Evolutionary conservation across 2,888 invertebrate species (phyloP).

Genomic region (Temnothorax rugatulus): DNA sequence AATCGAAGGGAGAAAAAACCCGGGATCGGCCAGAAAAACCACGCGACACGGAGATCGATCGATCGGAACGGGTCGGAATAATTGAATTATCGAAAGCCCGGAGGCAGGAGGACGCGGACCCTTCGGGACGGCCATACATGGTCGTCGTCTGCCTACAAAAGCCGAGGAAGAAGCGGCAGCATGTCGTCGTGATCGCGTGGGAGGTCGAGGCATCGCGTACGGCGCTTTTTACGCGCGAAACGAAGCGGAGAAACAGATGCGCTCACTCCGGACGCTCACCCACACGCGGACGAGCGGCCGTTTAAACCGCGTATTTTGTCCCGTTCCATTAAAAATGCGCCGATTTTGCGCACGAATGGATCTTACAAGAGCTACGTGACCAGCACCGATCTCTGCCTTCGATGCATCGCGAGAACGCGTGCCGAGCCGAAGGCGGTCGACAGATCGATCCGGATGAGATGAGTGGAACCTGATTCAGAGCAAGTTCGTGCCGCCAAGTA

Average conservation of each 20-base stretch:
- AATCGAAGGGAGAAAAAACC: constrained; percentile 3
- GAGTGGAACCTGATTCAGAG: constrained; percentile 46
- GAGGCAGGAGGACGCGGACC: constrained; percentile 14
- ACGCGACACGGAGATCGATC: constrained; percentile 16
- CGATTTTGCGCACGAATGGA: not conserved
- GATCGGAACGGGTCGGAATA: constrained; percentile 57
- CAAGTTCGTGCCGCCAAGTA: constrained; percentile 47
- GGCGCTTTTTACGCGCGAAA: constrained; percentile 67
- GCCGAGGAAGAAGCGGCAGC: constrained; percentile 62
- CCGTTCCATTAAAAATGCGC: not conserved
- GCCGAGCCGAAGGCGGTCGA: constrained; percentile 36
- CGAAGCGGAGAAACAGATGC: constrained; percentile 61
- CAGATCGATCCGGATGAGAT: constrained; percentile 46
- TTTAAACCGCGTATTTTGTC: constrained; percentile 37
- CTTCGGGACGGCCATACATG: constrained; percentile 76
- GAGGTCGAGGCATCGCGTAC: constrained; percentile 70
- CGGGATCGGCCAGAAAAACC: constrained; percentile 47
- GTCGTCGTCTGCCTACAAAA: constrained; percentile 67
- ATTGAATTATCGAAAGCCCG: constrained; percentile 73
- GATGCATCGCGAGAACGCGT: constrained; percentile 27
- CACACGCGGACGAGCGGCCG: constrained; percentile 47
- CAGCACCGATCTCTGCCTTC: constrained; percentile 8
- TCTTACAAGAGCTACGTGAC: constrained; percentile 7
- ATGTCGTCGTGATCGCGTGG: constrained; percentile 71
- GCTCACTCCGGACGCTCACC: constrained; percentile 53